Conservation (phyloP, 2,797 vertebrate genomes). For the Gobionotothen gibberifrons region DNA sequence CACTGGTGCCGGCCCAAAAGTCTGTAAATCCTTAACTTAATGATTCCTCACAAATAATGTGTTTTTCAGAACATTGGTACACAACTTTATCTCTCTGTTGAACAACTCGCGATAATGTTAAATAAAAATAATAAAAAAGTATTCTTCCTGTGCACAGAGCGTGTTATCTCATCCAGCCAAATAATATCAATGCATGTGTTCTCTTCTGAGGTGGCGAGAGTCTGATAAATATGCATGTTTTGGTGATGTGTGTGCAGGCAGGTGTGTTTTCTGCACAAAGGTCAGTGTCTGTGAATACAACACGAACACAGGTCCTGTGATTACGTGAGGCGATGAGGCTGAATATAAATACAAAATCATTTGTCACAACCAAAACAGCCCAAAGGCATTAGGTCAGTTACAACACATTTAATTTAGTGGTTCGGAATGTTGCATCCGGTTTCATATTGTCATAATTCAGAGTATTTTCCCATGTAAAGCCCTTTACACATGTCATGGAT, state of each 20-base stretch:
- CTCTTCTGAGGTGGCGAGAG: slow-evolving; percentile 57
- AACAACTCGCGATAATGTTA: slow-evolving; percentile 36
- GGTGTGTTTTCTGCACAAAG: too few relatives aligned
- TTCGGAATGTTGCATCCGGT: too few relatives aligned
- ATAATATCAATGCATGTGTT: slow-evolving; percentile 64
- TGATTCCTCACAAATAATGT: slow-evolving; percentile 17
- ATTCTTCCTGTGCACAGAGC: slow-evolving; percentile 14
- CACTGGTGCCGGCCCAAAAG: slow-evolving; percentile 24
- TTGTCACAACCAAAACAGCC: too few relatives aligned
- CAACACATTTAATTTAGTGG: too few relatives aligned
- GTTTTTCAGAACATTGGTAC: slow-evolving; percentile 13
- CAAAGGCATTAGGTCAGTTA: too few relatives aligned
- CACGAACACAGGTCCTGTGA: too few relatives aligned
- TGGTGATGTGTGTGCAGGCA: slow-evolving; percentile 32
- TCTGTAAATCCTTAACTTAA: slow-evolving; percentile 37
- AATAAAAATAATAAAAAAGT: not conserved
- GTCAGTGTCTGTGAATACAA: too few relatives aligned
- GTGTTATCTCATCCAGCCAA: slow-evolving; percentile 50
- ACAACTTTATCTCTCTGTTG: slow-evolving; percentile 8
- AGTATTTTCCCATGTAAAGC: too few relatives aligned
- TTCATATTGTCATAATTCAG: not conserved
- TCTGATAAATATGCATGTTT: slow-evolving; percentile 75
- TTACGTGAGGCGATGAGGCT: too few relatives aligned
- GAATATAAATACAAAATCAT: too few relatives aligned
- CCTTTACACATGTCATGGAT: too few relatives aligned